phyloP scores from a whole-genome alignment of 2,797 vertebrate species.

The Perodicticus potto region DNA sequence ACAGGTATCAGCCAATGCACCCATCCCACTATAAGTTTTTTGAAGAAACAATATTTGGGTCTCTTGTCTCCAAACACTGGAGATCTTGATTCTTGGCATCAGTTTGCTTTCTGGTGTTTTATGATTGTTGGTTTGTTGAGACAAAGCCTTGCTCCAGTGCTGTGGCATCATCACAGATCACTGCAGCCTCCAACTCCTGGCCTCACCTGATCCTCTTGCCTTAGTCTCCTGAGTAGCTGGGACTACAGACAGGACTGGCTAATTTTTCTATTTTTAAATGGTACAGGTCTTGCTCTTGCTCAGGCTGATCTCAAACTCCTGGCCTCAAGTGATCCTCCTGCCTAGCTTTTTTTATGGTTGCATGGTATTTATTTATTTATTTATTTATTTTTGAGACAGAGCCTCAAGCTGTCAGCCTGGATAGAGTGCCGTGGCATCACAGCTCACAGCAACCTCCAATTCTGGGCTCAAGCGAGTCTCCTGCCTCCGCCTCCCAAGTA shows the following conservation, averaged over 20 bases:
- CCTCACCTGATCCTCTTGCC: background rate
- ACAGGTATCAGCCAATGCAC: too few relatives aligned
- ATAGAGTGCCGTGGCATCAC: too few relatives aligned
- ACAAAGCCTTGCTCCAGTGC: background rate
- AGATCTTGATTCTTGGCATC: background rate
- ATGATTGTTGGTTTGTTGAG: background rate
- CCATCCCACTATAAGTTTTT: background rate
- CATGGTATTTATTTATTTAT: too few relatives aligned
- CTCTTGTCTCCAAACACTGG: background rate
- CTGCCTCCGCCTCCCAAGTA: too few relatives aligned
- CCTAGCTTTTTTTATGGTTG: background rate
- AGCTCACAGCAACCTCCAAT: too few relatives aligned
- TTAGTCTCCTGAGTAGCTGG: background rate
- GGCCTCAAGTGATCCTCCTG: background rate
- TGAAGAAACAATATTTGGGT: background rate
- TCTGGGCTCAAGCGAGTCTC: too few relatives aligned
- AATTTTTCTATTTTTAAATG: background rate
- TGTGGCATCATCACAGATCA: background rate
- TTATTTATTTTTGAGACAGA: too few relatives aligned
- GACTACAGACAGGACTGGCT: background rate
- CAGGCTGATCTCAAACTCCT: background rate
- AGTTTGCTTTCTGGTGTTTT: background rate
- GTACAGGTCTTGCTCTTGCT: background rate
- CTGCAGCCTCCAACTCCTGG: background rate
- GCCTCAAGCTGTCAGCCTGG: too few relatives aligned